Evolutionary conservation across 2,113 vertebrate genomes (phyloP), one percentile per base, ranked within the genome.

Genomic region (Leptodactylus fuscus): DNA sequence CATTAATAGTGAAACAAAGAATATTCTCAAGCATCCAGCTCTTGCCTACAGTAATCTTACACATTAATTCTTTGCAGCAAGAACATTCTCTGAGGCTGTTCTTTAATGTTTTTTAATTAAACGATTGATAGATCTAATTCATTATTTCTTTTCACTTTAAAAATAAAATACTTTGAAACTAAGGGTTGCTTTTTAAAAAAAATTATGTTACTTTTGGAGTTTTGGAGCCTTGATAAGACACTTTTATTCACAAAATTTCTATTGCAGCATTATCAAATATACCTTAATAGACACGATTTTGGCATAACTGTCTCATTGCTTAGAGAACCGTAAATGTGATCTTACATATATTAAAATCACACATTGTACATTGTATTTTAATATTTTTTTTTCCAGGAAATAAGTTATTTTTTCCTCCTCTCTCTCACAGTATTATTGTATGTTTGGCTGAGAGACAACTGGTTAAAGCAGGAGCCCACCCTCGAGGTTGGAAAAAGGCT

Each of bases 1-100:
- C 80, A 81, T 81, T 81, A 81, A 81, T 81, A 81, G 80, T 81
- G 36, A 81, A 69, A 81, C 80, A 69, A 81, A 81, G 80, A 81
- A 67, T 81, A 65, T 81, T 65, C 80, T 81, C 77, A 80, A 81
- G 36, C 80, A 81, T 69, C 62, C 41, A 69, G 29, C 49, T 69
- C 41, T 49, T 69, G 62, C 77, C 77, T 67, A 69, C 62, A 13
- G 62, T 81, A 49, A 67, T 81, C 60, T 81, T 49, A 49, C 62
- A 81, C 62, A 67, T 65, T 81, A 81, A 81, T 81, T 81, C 60
- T 81, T 81, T 69, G 27, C 46, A 69, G 58, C 24, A 49, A 69
- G 62, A 81, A 49, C 80, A 46, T 67, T 44, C 62, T 81, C 80
- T 69, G 11, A 51, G 77, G 44, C 80, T 81, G 58, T 34, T 69